A percentile compares a stretch with the other conserved stretches of the same genome.
phyloP scores from a whole-genome alignment of 30 jellyfish, hydroid and myxozoan species.

The Hydra vulgaris region DNA sequence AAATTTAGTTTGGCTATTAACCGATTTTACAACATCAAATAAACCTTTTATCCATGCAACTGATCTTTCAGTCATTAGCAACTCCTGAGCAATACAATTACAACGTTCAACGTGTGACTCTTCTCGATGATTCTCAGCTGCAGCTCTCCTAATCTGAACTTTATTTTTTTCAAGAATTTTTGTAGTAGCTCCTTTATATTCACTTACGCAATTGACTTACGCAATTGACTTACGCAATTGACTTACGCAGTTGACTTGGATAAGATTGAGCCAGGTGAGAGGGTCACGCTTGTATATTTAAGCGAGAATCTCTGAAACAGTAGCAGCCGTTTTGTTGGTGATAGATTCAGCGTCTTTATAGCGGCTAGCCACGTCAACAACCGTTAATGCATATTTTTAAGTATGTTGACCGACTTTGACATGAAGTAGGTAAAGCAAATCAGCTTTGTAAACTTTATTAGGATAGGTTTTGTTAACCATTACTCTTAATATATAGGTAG shows the following conservation, averaged over 20 bases:
- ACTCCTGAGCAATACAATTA: not conserved
- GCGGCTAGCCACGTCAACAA: not conserved
- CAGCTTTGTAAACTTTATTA: not conserved
- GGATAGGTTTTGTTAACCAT: not conserved
- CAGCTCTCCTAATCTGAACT: not conserved
- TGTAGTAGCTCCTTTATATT: not conserved
- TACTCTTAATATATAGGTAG: not conserved
- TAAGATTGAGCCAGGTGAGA: not conserved
- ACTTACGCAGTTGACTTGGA: not conserved
- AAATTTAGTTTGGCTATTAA: too few relatives aligned
- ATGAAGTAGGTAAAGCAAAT: not conserved
- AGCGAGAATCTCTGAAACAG: not conserved
- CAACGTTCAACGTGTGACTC: not conserved
- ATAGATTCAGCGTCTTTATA: not conserved
- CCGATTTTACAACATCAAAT: not conserved
- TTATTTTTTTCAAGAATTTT: not conserved
- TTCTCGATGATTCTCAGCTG: not conserved
- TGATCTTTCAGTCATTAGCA: not conserved
- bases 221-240: not conserved
- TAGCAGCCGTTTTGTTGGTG: not conserved
- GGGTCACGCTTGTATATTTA: not conserved
- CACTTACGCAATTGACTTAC: too few relatives aligned
- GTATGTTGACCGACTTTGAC: not conserved
- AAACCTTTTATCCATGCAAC: not conserved
- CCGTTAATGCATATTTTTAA: not conserved